These are phyloP conservation scores for Caenorhabditis japonica DNA, from an alignment of 2,888 invertebrate species.

Conservation along the genomic window DNA sequence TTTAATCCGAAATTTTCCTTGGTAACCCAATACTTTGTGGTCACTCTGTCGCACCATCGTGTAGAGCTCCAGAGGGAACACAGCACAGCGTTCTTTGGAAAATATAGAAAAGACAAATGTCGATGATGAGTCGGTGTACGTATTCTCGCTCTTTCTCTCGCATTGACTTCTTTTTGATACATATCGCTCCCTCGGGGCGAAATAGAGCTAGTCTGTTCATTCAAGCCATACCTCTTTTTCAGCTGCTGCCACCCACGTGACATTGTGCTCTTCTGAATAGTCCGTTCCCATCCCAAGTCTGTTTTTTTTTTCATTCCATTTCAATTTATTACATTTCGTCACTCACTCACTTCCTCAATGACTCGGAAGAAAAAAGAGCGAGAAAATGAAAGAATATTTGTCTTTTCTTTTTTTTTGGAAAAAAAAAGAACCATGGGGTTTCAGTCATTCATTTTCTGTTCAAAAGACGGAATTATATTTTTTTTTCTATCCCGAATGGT, in stretches of 20 bases:
- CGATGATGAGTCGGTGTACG: slow-evolving; percentile 42
- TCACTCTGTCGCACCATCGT: slow-evolving; percentile 19
- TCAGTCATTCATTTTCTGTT: slow-evolving; percentile 1
- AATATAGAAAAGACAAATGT: slow-evolving; percentile 30
- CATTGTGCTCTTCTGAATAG: too few relatives aligned
- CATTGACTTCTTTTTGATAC: slow-evolving; percentile 14
- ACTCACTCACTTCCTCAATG: not conserved
- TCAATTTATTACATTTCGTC: not conserved
- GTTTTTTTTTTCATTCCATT: too few relatives aligned
- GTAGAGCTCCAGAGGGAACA: slow-evolving; percentile 32
- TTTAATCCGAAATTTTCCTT: too few relatives aligned
- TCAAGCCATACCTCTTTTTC: too few relatives aligned
- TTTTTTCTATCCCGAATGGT: too few relatives aligned
- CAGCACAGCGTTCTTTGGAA: too few relatives aligned
- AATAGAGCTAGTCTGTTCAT: too few relatives aligned
- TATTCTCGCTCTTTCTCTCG: slow-evolving; percentile 5
- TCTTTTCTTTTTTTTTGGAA: slow-evolving; percentile 1
- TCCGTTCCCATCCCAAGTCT: too few relatives aligned
- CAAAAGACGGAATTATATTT: not conserved
- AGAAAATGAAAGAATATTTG: slow-evolving; percentile 8
- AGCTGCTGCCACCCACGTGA: too few relatives aligned
- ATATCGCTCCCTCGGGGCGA: slow-evolving; percentile 11
- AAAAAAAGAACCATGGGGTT: not conserved
- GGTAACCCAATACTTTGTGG: slow-evolving; percentile 37
- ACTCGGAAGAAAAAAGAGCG: too few relatives aligned